Evolutionary conservation across 2,888 invertebrate species (phyloP).

Genomic region (Patella pellucida): DNA sequence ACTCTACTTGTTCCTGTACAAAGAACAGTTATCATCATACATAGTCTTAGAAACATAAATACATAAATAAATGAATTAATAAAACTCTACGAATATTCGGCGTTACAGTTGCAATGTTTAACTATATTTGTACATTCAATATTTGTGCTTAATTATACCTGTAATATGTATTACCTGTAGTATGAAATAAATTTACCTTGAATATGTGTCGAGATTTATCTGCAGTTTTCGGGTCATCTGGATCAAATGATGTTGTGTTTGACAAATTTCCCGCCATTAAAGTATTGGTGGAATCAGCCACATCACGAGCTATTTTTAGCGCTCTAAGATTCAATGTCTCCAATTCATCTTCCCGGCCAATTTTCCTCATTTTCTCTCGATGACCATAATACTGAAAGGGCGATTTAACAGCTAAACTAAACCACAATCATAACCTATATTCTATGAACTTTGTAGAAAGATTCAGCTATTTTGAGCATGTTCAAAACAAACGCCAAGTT

Average conservation of each 20-base stretch:
- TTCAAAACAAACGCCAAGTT: no score
- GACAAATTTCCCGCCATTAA: conserved; percentile 68
- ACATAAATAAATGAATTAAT: no score
- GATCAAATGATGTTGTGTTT: conserved; percentile 58
- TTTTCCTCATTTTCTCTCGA: conserved; percentile 58
- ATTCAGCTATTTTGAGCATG: no score
- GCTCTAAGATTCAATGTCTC: conserved; percentile 60
- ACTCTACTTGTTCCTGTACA: conserved; percentile 63
- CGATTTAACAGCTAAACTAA: no score
- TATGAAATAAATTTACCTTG: conserved; percentile 44
- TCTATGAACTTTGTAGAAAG: no score
- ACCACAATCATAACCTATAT: no score
- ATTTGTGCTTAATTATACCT: no score
- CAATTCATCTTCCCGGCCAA: conserved; percentile 61
- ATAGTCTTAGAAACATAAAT: no score
- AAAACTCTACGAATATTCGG: no score
- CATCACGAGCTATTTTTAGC: conserved; percentile 62
- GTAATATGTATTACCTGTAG: no score
- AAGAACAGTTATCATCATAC: neutral
- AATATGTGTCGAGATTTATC: conserved; percentile 51
- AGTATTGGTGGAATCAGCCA: conserved; percentile 62
- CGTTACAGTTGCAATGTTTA: no score
- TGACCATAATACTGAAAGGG: conserved; percentile 65
- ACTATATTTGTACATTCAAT: no score
- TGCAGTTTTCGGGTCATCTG: conserved; percentile 41